phyloP scores from a whole-genome alignment of 2,888 invertebrate species.

The Strigamia crassipes region DNA sequence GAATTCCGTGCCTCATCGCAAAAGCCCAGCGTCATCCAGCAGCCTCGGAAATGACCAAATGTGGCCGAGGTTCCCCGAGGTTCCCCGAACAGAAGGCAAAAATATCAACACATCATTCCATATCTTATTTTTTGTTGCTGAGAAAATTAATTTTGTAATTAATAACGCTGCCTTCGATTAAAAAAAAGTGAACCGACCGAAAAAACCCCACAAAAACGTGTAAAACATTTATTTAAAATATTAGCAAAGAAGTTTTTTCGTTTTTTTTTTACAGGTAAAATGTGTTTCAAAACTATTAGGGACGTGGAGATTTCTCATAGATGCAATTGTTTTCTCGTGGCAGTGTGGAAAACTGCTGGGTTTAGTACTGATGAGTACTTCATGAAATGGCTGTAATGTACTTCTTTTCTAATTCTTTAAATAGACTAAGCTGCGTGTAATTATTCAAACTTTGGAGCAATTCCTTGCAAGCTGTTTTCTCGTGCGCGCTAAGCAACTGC shows the following conservation, averaged over 20 bases:
- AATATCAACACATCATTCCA: background rate
- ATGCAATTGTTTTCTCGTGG: background rate
- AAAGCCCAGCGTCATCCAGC: slow-evolving; percentile 74
- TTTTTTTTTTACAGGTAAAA: too few relatives aligned
- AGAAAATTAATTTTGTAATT: background rate
- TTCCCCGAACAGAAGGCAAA: background rate
- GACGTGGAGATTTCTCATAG: too few relatives aligned
- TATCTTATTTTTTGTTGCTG: slow-evolving; percentile 6
- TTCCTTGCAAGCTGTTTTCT: background rate
- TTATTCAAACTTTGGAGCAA: background rate
- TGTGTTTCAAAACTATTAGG: too few relatives aligned
- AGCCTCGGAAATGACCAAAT: slow-evolving; percentile 80
- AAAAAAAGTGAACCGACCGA: background rate
- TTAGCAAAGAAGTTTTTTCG: too few relatives aligned
- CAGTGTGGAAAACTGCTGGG: slow-evolving; percentile 30
- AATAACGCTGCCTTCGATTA: background rate
- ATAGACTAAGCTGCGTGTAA: background rate
- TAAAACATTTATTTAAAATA: background rate
- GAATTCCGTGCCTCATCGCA: slow-evolving; percentile 65
- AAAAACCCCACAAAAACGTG: background rate
- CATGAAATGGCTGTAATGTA: background rate
- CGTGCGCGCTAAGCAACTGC: background rate
- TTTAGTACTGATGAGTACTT: slow-evolving; percentile 13
- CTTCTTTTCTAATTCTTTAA: background rate
- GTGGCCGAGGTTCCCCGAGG: too few relatives aligned